A percentile compares a stretch with the other conserved stretches of the same genome.
These are phyloP conservation scores for Cryptocephalus moraei DNA, from an alignment of 2,888 invertebrate genomes.

Conservation along the genomic window DNA sequence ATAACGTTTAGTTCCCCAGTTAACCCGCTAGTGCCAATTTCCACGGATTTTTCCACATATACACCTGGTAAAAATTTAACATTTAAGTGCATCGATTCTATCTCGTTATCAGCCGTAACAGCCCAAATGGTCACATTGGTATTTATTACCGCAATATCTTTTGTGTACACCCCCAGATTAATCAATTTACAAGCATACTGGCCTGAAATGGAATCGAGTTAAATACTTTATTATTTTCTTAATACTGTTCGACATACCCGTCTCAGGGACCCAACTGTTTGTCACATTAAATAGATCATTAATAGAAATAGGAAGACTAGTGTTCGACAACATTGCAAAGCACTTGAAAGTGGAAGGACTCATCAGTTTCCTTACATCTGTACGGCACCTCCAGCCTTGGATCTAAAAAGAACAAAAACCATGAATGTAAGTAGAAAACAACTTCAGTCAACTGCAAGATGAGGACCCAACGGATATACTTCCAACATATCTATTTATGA, in stretches of 20 bases:
- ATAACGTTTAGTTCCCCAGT: slow-evolving; percentile 34
- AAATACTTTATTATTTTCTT: not conserved
- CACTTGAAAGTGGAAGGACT: slow-evolving; percentile 33
- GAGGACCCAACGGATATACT: no score
- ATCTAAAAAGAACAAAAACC: slow-evolving; percentile 16
- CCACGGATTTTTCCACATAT: slow-evolving; percentile 23
- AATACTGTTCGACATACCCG: slow-evolving; percentile 20
- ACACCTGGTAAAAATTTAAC: slow-evolving; percentile 34
- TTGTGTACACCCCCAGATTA: slow-evolving; percentile 21
- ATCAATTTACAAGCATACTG: slow-evolving; percentile 33
- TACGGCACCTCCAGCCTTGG: slow-evolving; percentile 28
- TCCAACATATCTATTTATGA: no score
- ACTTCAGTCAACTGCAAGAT: no score
- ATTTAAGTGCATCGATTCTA: slow-evolving; percentile 23
- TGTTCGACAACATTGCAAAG: slow-evolving; percentile 29
- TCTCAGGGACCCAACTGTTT: slow-evolving; percentile 32
- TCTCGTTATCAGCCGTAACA: slow-evolving; percentile 21
- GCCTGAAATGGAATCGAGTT: slow-evolving; percentile 19
- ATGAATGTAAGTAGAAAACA: no score
- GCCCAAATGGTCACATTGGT: slow-evolving; percentile 32
- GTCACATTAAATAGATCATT: slow-evolving; percentile 29
- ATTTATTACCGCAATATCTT: slow-evolving; percentile 25
- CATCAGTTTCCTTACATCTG: slow-evolving; percentile 21
- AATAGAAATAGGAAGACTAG: slow-evolving; percentile 20
- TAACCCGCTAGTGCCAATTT: slow-evolving; percentile 17